Percentiles rank a stretch among this genome's conserved stretches.
These are phyloP conservation scores for Ernsta delagoae DNA, from an alignment of 2,888 invertebrate genomes.

Conservation along the genomic window DNA sequence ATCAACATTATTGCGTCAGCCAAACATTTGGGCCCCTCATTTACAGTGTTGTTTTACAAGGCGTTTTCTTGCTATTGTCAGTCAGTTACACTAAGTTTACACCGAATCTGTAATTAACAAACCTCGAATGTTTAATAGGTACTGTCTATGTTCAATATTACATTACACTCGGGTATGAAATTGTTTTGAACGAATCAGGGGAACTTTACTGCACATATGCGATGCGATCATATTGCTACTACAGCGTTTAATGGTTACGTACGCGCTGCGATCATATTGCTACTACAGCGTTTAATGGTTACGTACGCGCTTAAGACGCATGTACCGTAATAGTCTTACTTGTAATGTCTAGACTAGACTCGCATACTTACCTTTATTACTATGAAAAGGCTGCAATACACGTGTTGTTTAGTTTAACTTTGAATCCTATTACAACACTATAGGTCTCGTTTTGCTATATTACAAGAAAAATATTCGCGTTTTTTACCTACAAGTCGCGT, in stretches of 20 bases:
- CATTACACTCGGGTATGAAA: neutral
- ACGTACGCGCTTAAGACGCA: neutral
- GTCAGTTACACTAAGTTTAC: neutral
- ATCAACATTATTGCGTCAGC: neutral
- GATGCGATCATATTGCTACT: neutral
- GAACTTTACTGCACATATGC: neutral
- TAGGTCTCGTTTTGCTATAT: conserved; percentile 16
- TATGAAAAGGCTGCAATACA: conserved; percentile 23
- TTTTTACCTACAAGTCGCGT: conserved; percentile 32
- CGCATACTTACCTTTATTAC: conserved; percentile 29
- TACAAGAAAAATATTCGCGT: neutral
- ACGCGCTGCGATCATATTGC: neutral
- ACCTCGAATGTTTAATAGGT: neutral
- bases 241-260: conserved; percentile 1
- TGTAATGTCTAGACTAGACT: conserved; percentile 38
- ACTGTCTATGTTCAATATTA: neutral
- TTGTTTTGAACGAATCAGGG: neutral
- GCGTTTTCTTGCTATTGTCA: neutral
- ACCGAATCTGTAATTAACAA: neutral
- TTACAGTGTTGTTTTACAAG: neutral
- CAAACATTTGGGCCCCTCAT: neutral
- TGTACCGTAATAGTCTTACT: conserved; percentile 38
- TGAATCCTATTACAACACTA: conserved; percentile 3
- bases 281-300: neutral
- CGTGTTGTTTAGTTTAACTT: conserved; percentile 6